Base-by-base conservation (phyloP, 2,888 invertebrate species). In the Entomobrya proxima region DNA sequence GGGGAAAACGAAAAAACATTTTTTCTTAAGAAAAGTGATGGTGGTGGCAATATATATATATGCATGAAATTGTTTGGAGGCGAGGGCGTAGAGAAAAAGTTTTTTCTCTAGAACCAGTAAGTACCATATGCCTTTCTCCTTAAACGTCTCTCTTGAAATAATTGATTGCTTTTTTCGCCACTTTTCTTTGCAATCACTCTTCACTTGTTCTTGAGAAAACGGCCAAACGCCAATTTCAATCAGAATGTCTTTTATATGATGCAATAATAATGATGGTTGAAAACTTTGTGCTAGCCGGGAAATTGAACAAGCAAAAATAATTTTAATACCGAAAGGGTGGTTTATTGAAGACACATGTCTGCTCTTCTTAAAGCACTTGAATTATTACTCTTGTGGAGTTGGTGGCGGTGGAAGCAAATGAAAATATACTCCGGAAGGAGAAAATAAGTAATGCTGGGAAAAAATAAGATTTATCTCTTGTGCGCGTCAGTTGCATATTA, bases 401-500 rank as follows among this genome's bases (percentile, higher is more conserved):
- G 67, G 11, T 44, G 69, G 69, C 44, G 24, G 69, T 72, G 44
- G 27, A 32, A 32, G 50, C 52, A 74, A 32, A 52, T 52, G 74
- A 74, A 74, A 52, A 74, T 35, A 52, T 50, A 52, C 9, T 32
- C 32, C 35, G 74, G 52, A 69, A 32, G 52, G 74, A 74, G 32
- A 74, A 74, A 52, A 52, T 50, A 21, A 32, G 30, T 52, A 72
- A 69, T 69, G 30, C 50, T 32, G 13, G 32, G 30, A 13, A 44
- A 85, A 80, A 80, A 47, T 76, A 80, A 85, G 76, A 80, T 80
- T 80, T 85, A 85, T 85, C 55, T 80, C 47, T 50, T 11, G 13
- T 27, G 50, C 11, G 61, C 85, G 80, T 69, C 85, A 76, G 40
- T 80, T 76, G 85, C 85, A 85, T 85, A 79, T 80, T 80, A 79